Base-by-base conservation (phyloP, 2,888 invertebrate species). In the Argyresthia albistria region DNA sequence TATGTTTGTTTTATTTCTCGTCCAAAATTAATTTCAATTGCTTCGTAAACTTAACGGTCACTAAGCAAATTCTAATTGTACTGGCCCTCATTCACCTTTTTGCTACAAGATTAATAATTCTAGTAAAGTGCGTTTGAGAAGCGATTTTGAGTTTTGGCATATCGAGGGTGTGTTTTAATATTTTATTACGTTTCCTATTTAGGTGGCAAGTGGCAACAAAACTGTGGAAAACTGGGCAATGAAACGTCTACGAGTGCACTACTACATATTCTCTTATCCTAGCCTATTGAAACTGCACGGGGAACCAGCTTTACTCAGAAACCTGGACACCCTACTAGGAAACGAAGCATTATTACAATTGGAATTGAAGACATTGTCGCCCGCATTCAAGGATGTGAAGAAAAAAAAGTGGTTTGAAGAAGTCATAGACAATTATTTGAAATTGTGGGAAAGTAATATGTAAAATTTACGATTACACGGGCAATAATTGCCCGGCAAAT, bases 361-460 rank as follows among this genome's bases (percentile, higher is more conserved):
- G 66, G 93, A 95, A 68, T 86, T 96, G 72, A 92, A 93, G 66
- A 93, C 95, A 48, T 80, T 96, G 57, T 90, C 93, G 55, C 92
- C 94, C 10, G 92, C 93, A 8, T 95, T 96, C 73, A 92, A 93
- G 61, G 93, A 95, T 62, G 89, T 88, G 4, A 87, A 89, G 45
- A 94, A 94, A 73, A 90, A 91, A 64, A 89, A 91, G 70, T 96
- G 95, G 95, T 96, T 95, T 73, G 92, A 93, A 62, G 95, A 96
- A 86, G 94, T 95, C 55, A 90, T 96, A 73, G 95, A 95, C 81
- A 96, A 96, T 89, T 94, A 94, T 81, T 90, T 95, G 78, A 95
- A 95, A 80, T 83, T 96, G 59, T 96, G 96, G 95, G 96, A 96
- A 80, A 93, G 93, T 66, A 96, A 96, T 78, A 94, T 95, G 91